Conservation (phyloP, 2,888 invertebrate genomes). For the Cryptocephalus primarius region DNA sequence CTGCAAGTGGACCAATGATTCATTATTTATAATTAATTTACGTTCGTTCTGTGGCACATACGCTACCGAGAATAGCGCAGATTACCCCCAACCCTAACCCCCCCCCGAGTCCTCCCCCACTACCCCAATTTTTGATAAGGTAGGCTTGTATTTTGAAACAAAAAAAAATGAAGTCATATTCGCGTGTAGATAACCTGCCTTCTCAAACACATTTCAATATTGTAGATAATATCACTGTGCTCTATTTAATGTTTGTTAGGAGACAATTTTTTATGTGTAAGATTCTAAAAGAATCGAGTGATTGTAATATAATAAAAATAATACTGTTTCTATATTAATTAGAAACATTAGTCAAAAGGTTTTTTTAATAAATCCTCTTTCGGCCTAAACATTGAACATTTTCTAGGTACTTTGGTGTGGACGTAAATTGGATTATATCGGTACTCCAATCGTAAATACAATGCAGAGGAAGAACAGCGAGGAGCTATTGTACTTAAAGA, state of each 20-base stretch:
- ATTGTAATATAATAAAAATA: slow-evolving; percentile 38
- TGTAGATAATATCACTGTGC: slow-evolving; percentile 37
- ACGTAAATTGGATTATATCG: no score
- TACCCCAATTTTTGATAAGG: slow-evolving; percentile 18
- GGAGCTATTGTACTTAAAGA: no score
- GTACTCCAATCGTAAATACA: no score
- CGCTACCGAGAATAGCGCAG: slow-evolving; percentile 3
- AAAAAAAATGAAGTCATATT: slow-evolving; percentile 16
- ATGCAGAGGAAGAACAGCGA: no score
- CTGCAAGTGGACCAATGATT: no score
- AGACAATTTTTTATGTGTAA: slow-evolving; percentile 40
- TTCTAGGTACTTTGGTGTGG: no score
- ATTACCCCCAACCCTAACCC: no score
- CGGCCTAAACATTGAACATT: neutral
- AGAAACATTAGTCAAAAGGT: slow-evolving; percentile 38
- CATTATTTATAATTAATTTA: no score
- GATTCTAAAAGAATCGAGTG: slow-evolving; percentile 39
- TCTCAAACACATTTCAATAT: slow-evolving; percentile 29
- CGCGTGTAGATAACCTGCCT: slow-evolving; percentile 34
- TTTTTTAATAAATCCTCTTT: slow-evolving; percentile 4
- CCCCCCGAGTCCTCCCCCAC: no score
- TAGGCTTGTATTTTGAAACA: slow-evolving; percentile 21
- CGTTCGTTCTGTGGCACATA: slow-evolving; percentile 16
- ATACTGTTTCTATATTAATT: slow-evolving; percentile 38
- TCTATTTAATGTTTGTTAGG: slow-evolving; percentile 38